Conservation (phyloP, 37 sponge, comb jelly and placozoan genomes). For the Halichondria panicea region DNA sequence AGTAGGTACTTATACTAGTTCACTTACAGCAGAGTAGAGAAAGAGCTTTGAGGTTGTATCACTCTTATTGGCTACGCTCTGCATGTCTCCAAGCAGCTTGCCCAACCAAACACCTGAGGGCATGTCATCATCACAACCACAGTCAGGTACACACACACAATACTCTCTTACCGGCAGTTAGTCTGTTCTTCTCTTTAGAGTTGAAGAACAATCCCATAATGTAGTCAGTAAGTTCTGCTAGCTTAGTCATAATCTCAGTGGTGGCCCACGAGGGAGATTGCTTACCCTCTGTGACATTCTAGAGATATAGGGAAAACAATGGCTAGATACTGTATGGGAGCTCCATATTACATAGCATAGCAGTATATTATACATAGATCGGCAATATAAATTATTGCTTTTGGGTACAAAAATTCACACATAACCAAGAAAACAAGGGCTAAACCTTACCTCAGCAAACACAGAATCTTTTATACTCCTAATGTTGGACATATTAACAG, state of each 20-base stretch:
- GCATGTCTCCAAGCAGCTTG: conserved; percentile 42
- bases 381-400: no score
- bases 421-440: no score
- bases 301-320: no score
- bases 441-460: conserved; percentile 57
- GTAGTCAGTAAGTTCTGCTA: conserved; percentile 26
- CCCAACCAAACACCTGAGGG: conserved; percentile 55
- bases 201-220: conserved; percentile 45
- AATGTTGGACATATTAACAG: conserved; percentile 39
- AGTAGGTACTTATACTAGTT: no score
- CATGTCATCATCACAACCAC: no score
- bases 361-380: no score
- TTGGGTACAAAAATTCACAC: no score
- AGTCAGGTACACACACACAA: conserved; percentile 62
- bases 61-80: conserved; percentile 12
- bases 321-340: no score
- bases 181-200: conserved; percentile 27
- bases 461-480: conserved; percentile 51
- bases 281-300: conserved; percentile 15
- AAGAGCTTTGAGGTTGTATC: conserved; percentile 29
- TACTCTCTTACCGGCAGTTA: conserved; percentile 38
- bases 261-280: conserved; percentile 26
- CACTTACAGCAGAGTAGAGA: conserved; percentile 70
- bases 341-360: no score
- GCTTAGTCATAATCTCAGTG: neutral